Evolutionary conservation across 2,797 vertebrate species (phyloP), one percentile per base, ranked within the genome.

Genomic region (Cyclura pinguis): DNA sequence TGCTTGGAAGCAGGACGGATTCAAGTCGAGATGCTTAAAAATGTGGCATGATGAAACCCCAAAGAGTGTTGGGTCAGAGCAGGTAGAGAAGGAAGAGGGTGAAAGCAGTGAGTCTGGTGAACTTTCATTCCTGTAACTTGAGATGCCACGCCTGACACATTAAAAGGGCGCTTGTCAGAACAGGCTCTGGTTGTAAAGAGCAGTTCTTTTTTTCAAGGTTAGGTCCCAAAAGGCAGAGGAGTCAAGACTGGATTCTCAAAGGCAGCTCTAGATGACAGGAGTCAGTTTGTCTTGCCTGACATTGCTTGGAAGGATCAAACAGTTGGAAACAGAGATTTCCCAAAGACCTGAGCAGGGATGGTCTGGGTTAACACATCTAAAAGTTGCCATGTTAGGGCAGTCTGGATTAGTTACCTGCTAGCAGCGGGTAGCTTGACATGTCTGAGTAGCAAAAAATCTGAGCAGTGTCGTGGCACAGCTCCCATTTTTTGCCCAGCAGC

Each of bases 81-180:
- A 14, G 32, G 74, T 4, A 10, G 16, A 50, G 35, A 47, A 12
- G 22, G 32, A 32, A 7, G 20, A 20, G 9, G 22, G 69, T 18
- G 47, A 80, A 16, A 59, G 59, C 7, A 0, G 0, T 6, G 20
- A 22, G 35, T 42, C 0, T 35, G 84, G 8, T 20, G 8, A 62
- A 47, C n/a, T 1, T 6, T 20, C 50, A 12, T 59, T 77, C n/a
- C 32, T 24, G 90, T 35, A 88, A 85, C 59, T 9, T 0, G 55
- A 86, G 0, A 87, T 32, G 7, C 82, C 89, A 5, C 52, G 0
- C 82, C 27, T 67, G 18, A 86, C 0, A 0, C 29, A 67, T 18
- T 6, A 57, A 2, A 38, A 16, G 32, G 47, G 91, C 55, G 27
- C 76, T 67, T 50, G 87, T 76, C 0, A 22, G 91, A 1, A 84